A percentile compares a stretch with the other conserved stretches of the same genome.
phyloP scores from a whole-genome alignment of 1,140 invertebrate species.

The Anagrus nilaparvatae region DNA sequence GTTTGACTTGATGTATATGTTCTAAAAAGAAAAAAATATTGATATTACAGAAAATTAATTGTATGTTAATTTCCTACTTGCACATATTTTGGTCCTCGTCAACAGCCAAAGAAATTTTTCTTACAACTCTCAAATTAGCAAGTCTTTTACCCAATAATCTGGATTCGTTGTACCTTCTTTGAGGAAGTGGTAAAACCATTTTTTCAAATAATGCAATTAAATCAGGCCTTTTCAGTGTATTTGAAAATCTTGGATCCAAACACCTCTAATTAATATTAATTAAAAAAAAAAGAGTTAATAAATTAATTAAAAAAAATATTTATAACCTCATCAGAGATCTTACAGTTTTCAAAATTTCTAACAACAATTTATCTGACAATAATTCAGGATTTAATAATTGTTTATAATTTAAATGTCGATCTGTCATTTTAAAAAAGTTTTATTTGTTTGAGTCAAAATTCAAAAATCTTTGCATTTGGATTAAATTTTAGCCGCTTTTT shows the following conservation, averaged over 20 bases:
- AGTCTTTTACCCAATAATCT: constrained; percentile 17
- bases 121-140: constrained; percentile 9
- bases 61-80: constrained; percentile 12
- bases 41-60: not conserved
- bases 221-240: constrained; percentile 20
- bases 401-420: constrained; percentile 10
- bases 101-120: constrained; percentile 8
- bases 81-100: constrained; percentile 4
- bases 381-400: constrained; percentile 23
- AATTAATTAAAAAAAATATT: constrained; percentile 3
- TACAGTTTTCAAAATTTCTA: constrained; percentile 25
- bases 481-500: too few species aligned
- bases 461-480: too few species aligned
- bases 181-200: constrained; percentile 27
- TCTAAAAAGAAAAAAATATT: constrained; percentile 4
- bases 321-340: constrained; percentile 15
- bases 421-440: constrained; percentile 16
- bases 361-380: constrained; percentile 23
- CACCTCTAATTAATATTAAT: constrained; percentile 25
- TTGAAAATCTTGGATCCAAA: constrained; percentile 19
- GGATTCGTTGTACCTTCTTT: constrained; percentile 17
- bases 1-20: not conserved
- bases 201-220: constrained; percentile 27
- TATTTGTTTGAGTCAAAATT: too few species aligned
- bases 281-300: constrained; percentile 10